phyloP scores from a whole-genome alignment of 2,888 invertebrate genomes.

The Dichetophora obliterata region DNA sequence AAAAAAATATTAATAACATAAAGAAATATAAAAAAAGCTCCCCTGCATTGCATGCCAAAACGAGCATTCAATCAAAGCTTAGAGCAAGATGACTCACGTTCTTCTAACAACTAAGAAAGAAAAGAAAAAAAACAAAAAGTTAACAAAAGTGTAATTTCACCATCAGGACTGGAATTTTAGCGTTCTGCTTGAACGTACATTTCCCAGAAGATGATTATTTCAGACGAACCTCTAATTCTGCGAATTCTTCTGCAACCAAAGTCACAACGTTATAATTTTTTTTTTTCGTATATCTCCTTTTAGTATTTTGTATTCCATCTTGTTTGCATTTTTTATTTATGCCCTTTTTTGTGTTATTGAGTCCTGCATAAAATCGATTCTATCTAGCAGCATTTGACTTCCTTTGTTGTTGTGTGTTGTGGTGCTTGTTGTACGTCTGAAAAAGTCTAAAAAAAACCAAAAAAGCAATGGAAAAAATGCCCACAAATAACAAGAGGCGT shows the following conservation, averaged over 20 bases:
- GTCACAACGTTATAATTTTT: not conserved
- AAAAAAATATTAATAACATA: too few species aligned
- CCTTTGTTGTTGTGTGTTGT: not conserved
- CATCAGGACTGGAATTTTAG: not conserved
- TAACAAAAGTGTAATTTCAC: too few species aligned
- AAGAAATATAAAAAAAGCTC: too few species aligned
- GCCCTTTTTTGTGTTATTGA: not conserved
- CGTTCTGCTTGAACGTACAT: not conserved
- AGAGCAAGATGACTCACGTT: too few species aligned
- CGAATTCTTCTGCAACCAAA: conserved; percentile 14
- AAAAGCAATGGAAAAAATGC: not conserved
- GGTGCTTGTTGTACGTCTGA: not conserved
- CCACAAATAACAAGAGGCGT: not conserved
- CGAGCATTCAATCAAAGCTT: too few species aligned
- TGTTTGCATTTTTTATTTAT: not conserved
- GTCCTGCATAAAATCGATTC: conserved; percentile 25
- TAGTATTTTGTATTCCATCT: not conserved
- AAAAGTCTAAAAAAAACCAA: not conserved
- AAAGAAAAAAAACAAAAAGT: too few species aligned
- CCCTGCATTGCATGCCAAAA: too few species aligned
- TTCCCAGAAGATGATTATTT: conserved; percentile 28
- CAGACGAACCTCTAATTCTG: conserved; percentile 15
- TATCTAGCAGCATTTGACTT: conserved; percentile 24
- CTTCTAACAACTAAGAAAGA: too few species aligned
- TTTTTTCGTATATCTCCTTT: too few species aligned